Evolutionary conservation across 2,888 invertebrate species (phyloP), one percentile per base, ranked within the genome.

Genomic region (Drosophila borealis): DNA sequence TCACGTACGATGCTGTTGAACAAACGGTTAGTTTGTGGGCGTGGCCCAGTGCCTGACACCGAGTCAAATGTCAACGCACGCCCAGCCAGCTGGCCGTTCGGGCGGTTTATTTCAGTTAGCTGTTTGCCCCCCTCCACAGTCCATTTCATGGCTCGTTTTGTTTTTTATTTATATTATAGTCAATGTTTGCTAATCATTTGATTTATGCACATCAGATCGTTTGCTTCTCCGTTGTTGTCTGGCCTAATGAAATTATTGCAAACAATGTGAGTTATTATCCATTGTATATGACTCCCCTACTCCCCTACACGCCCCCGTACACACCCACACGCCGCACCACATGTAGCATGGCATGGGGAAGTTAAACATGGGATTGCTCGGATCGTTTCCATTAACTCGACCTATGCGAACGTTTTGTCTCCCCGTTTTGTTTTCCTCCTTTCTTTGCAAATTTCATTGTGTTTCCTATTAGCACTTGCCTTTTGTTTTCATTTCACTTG

Each of bases 61-160:
- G 71, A 88, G 82, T 88, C 82, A 82, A 88, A 82, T 85, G 82
- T 82, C 86, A 82, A 82, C 71, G 82, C 80, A 80, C 82, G 88
- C 71, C 67, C 69, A 71, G 54, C 45, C 53, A 63, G 53, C 67
- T 44, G 54, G 33, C 39, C 45, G 48, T 17, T 48, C 39, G 6
- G 25, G n/a, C 9, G 9, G 36, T 39, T 19, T 21, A 13, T 42
- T 11, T 14, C 42, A 44, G 44, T 54, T 34, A 19, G 54, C n/a
- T 25, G 36, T 21, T 54, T 54, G 19, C 33, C n/a, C 34, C 37
- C 37, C 37, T 11, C 41, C 34, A 11, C 29, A 8, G 8, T 13
- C 39, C 45, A 53, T 76, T 53, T 60, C 49, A 65, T 50, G 37
- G 39, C 36, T 76, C 14, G 14, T 55, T 55, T 55, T 13, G 25